These are phyloP conservation scores for Leucophenga montana DNA, from an alignment of 2,888 invertebrate genomes.

Conservation along the genomic window DNA sequence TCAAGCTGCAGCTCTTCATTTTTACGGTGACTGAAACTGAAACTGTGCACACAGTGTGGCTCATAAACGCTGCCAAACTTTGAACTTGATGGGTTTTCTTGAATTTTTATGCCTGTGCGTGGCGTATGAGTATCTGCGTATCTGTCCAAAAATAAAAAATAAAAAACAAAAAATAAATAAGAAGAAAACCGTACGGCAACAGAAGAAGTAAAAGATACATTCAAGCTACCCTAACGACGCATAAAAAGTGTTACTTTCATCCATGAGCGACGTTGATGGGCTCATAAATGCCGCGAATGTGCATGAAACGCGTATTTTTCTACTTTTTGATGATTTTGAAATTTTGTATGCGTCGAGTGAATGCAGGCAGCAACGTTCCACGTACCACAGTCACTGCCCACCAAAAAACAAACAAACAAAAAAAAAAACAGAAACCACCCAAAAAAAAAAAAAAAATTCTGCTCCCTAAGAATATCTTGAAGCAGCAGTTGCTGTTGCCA, in stretches of 20 bases:
- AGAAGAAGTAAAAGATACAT: slow-evolving; percentile 59
- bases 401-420: not conserved
- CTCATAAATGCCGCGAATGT: slow-evolving; percentile 69
- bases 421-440: slow-evolving; percentile 52
- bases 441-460: too few relatives aligned
- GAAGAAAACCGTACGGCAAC: not conserved
- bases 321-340: slow-evolving; percentile 69
- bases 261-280: slow-evolving; percentile 68
- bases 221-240: slow-evolving; percentile 65
- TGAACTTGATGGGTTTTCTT: slow-evolving; percentile 65
- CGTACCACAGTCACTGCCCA: not conserved
- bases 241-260: slow-evolving; percentile 68
- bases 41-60: slow-evolving; percentile 44
- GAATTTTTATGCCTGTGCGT: slow-evolving; percentile 50
- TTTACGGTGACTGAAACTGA: slow-evolving; percentile 25
- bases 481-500: slow-evolving; percentile 60
- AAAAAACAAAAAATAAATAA: not conserved
- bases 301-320: slow-evolving; percentile 68
- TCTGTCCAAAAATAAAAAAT: not conserved
- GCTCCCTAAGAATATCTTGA: not conserved
- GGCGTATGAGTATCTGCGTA: not conserved
- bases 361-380: slow-evolving; percentile 26
- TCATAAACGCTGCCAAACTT: slow-evolving; percentile 68
- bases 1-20: slow-evolving; percentile 35
- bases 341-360: slow-evolving; percentile 67